phyloP scores from a whole-genome alignment of 2,888 invertebrate species.

The Drosophila putrida region DNA sequence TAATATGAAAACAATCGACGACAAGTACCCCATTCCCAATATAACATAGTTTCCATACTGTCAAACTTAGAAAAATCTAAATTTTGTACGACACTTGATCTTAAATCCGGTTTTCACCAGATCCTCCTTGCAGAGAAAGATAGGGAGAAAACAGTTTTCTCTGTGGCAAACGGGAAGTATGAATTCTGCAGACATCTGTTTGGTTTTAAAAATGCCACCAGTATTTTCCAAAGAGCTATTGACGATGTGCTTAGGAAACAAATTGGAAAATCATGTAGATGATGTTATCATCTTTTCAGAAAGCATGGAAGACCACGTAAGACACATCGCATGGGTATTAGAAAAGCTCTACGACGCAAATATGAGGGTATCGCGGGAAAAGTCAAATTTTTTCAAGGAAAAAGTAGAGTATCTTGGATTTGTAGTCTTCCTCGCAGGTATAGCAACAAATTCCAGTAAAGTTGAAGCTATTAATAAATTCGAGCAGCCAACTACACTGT shows the following conservation, averaged over 20 bases:
- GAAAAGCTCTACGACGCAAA: not conserved
- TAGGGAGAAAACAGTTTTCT: not conserved
- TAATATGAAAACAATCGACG: not conserved
- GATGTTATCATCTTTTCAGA: conserved; percentile 11
- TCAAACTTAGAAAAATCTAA: not conserved
- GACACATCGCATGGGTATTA: conserved; percentile 9
- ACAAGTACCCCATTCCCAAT: not conserved
- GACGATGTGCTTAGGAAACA: not conserved
- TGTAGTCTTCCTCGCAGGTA: conserved; percentile 1
- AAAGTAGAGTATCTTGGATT: conserved; percentile 9
- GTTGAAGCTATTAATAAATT: not conserved
- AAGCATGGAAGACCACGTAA: not conserved
- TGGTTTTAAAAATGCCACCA: not conserved
- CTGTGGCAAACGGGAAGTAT: not conserved
- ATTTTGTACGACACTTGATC: not conserved
- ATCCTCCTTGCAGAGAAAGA: not conserved
- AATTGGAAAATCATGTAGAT: not conserved
- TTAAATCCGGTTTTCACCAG: conserved; percentile 4
- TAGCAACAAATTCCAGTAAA: not conserved
- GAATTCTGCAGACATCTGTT: not conserved
- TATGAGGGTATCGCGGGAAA: conserved; percentile 17
- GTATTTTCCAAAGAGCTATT: conserved; percentile 1
- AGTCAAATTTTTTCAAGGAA: conserved; percentile 7
- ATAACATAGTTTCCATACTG: not conserved
- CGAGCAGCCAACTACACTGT: no score